Evolutionary conservation across 2,888 invertebrate genomes (phyloP), one percentile per base, ranked within the genome.

Genomic region (Parochlus steinenii): DNA sequence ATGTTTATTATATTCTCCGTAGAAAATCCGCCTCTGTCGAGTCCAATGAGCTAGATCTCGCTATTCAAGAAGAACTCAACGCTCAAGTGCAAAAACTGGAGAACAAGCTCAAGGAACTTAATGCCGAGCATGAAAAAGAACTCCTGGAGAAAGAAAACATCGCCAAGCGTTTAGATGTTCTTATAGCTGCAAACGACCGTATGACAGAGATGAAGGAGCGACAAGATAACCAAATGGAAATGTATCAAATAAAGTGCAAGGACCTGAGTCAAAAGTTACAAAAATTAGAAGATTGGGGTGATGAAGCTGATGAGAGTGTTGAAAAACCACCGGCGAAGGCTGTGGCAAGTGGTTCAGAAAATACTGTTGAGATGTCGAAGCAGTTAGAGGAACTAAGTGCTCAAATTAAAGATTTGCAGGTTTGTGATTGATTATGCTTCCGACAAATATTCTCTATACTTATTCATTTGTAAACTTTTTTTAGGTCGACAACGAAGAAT

Each of bases 61-160:
- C 83, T 6, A 78, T 86, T 39, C 78, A 81, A 51, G 81, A 82
- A 45, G 85, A 86, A 55, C 53, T 86, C n/a, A 71, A 73, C 44
- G 58, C 59, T 10, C 80, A 81, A 51, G 61, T 82, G 17, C 56
- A 61, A 39, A 58, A 62, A 29, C 55, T 82, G 32, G 82, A 83
- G 47, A 71, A 71, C 40, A 67, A 65, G 44, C 49, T 77, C 11
- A 63, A 63, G 40, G 76, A 79, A 41, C 49, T 69, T 3, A 62
- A 54, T 36, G 53, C 61, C 15, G 71, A 74, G 35, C 50, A 69
- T 26, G 68, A 65, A 25, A 74, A 70, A 49, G 66, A 72, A 40
- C 63, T 63, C 36, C 51, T 56, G 2, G 85, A 87, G 44, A 82
- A 76, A 48, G 72, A 74, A 33, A 63, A 66, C 30, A 51, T 82